Conservation (phyloP, 2,797 vertebrate species). For the Crax fasciolata region DNA sequence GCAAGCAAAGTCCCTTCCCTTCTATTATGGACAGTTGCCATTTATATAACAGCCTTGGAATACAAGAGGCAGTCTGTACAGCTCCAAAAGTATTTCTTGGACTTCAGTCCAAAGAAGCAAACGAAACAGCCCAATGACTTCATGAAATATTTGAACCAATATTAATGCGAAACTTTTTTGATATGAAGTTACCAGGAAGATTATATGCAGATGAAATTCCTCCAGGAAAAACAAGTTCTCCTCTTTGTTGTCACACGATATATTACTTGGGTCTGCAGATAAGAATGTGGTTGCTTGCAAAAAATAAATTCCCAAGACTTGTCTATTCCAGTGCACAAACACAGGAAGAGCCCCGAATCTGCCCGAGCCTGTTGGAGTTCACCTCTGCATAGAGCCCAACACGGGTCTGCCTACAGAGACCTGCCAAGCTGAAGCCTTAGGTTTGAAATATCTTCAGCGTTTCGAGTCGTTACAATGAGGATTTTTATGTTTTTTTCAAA, state of each 20-base stretch:
- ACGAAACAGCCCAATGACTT: constrained; percentile 2
- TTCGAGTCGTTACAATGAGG: neutral
- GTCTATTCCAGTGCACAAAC: neutral
- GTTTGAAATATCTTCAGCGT: neutral
- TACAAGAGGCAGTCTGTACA: neutral
- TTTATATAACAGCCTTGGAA: neutral
- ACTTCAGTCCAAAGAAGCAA: constrained; percentile 6
- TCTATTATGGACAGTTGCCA: neutral
- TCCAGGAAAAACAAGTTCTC: constrained; percentile 6
- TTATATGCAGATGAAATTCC: neutral
- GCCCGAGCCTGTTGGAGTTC: neutral
- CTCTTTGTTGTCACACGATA: neutral
- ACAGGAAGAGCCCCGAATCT: neutral
- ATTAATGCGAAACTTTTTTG: constrained; percentile 29
- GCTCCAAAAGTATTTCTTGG: constrained; percentile 16
- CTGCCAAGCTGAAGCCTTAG: neutral
- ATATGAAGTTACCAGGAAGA: neutral
- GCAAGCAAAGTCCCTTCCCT: neutral
- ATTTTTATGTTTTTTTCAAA: neutral
- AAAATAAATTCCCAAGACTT: neutral
- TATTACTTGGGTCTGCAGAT: neutral
- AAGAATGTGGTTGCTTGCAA: constrained; percentile 6
- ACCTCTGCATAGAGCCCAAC: neutral
- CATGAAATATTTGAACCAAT: neutral
- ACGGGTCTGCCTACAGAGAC: neutral